phyloP scores from a whole-genome alignment of 2,113 vertebrate species.

The Elachura formosa region DNA sequence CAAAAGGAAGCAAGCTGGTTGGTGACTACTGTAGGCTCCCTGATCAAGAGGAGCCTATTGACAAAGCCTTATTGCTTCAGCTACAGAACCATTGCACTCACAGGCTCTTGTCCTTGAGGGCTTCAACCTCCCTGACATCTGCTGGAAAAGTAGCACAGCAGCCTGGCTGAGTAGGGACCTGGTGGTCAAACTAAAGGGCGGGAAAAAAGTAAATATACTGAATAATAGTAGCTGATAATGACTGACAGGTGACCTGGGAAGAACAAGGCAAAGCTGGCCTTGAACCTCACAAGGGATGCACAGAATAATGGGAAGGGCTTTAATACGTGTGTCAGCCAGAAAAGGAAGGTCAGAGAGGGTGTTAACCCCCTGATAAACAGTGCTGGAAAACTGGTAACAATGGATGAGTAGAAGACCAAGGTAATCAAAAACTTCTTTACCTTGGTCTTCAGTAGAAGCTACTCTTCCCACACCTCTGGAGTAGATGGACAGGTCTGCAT shows the following conservation, averaged over 20 bases:
- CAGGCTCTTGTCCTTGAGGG: neutral
- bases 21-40: neutral
- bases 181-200: neutral
- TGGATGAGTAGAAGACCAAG: neutral
- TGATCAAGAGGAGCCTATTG: neutral
- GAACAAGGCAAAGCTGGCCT: neutral
- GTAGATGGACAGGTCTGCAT: neutral
- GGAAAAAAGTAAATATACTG: neutral
- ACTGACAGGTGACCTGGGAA: neutral
- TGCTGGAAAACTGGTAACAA: neutral
- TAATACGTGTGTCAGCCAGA: fast-evolving
- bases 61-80: neutral
- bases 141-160: neutral
- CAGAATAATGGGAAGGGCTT: neutral
- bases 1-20: neutral
- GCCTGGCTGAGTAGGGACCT: neutral
- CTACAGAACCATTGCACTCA: too few relatives aligned
- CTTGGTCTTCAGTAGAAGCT: neutral
- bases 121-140: neutral
- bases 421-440: neutral
- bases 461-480: neutral
- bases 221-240: too few relatives aligned
- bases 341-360: neutral
- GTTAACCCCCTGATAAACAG: neutral
- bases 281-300: neutral